Conservation (phyloP, 2,888 invertebrate genomes). For the Apamea anceps region DNA sequence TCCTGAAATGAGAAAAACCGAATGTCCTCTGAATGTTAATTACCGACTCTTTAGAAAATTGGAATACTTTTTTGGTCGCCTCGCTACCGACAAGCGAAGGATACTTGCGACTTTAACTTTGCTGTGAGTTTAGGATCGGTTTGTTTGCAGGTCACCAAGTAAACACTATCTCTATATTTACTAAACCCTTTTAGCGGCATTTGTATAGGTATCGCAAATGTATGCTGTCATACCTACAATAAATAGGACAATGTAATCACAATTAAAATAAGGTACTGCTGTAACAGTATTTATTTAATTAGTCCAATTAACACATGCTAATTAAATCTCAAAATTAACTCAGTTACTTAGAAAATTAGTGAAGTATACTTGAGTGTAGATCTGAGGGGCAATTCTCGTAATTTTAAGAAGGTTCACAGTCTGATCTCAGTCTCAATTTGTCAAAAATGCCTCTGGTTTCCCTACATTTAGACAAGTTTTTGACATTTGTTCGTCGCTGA, state of each 20-base stretch:
- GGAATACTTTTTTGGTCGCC: constrained; percentile 59
- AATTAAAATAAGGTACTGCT: constrained; percentile 25
- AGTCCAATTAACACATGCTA: constrained; percentile 17
- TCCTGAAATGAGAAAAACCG: constrained; percentile 76
- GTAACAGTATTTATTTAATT: constrained; percentile 26
- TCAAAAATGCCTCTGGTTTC: too few relatives aligned
- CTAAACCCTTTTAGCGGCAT: constrained; percentile 56
- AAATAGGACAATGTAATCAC: constrained; percentile 36
- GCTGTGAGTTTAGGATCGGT: constrained; percentile 62
- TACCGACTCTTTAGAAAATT: constrained; percentile 66
- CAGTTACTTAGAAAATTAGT: constrained; percentile 8
- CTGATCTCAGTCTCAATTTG: too few relatives aligned
- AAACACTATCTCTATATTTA: constrained; percentile 63
- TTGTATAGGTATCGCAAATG: constrained; percentile 48
- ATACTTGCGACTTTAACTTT: constrained; percentile 60
- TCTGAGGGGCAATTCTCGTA: background rate
- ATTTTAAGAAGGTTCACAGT: too few relatives aligned
- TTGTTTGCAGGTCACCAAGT: constrained; percentile 60
- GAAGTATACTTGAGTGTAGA: background rate
- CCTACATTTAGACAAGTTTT: too few relatives aligned
- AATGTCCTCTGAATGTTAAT: constrained; percentile 75
- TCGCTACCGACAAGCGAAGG: constrained; percentile 51
- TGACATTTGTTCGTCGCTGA: too few relatives aligned
- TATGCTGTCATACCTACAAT: constrained; percentile 24
- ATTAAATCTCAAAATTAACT: constrained; percentile 27